Conservation (phyloP, 2,888 invertebrate species). For the Polydrusus pterygomalis region DNA sequence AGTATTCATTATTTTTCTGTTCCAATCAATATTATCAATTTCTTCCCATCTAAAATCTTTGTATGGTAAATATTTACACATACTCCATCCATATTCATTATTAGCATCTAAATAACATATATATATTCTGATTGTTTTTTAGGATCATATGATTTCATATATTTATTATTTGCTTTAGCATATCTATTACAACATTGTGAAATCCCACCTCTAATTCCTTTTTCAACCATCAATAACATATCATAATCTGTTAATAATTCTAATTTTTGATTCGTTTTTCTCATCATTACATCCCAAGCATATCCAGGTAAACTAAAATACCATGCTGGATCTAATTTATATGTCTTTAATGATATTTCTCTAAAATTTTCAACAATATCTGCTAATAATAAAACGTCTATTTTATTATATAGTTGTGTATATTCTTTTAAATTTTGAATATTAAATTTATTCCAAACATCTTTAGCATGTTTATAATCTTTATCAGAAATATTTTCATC, state of each 20-base stretch:
- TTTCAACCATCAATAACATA: conserved; percentile 39
- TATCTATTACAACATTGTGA: conserved; percentile 25
- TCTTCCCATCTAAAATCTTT: conserved; percentile 20
- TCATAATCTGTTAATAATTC: conserved; percentile 46
- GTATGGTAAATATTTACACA: conserved; percentile 13
- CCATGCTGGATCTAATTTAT: conserved; percentile 1
- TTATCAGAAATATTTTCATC: conserved; percentile 3
- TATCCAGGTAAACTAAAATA: conserved; percentile 22
- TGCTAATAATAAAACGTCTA: not conserved
- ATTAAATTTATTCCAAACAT: conserved; percentile 2
- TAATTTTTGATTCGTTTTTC: conserved; percentile 29
- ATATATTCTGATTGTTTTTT: conserved; percentile 12
- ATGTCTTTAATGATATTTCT: not conserved
- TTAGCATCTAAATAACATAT: conserved; percentile 20
- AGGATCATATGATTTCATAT: conserved; percentile 7
- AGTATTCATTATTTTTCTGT: conserved; percentile 20
- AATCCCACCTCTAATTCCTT: conserved; percentile 33
- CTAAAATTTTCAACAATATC: conserved; percentile 2
- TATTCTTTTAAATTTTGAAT: not conserved
- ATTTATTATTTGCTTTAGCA: conserved; percentile 29
- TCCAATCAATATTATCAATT: not conserved
- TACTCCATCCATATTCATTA: conserved; percentile 5
- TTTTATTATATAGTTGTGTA: conserved; percentile 8
- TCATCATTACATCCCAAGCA: conserved; percentile 27
- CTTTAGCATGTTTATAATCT: not conserved